Evolutionary conservation across 2,797 vertebrate genomes (phyloP).

Genomic region (Acanthurus leucopareius): DNA sequence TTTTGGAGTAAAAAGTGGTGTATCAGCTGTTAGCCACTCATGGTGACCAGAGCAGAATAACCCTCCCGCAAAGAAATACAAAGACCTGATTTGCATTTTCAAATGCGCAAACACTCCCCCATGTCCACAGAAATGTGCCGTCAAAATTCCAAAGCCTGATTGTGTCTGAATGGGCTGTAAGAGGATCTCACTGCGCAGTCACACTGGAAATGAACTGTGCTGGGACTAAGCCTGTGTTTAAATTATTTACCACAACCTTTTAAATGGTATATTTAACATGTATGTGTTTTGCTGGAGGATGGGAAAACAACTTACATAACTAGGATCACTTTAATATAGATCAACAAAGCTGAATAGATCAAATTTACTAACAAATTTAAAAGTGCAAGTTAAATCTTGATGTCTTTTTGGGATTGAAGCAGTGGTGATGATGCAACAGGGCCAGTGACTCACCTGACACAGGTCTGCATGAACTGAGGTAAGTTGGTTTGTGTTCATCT

Average conservation of each 20-base stretch:
- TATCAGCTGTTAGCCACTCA: too few relatives aligned
- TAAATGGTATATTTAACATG: neutral
- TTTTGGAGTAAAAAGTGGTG: too few relatives aligned
- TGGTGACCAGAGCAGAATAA: too few relatives aligned
- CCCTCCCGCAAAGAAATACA: too few relatives aligned
- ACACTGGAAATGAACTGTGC: neutral
- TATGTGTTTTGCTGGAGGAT: neutral
- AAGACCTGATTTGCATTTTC: too few relatives aligned
- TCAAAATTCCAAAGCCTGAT: too few relatives aligned
- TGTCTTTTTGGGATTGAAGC: neutral
- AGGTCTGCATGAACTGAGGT: constrained; percentile 99
- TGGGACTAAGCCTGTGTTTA: neutral
- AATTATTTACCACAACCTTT: constrained; percentile 25
- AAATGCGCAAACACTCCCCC: too few relatives aligned
- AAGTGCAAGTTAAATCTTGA: neutral
- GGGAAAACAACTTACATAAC: neutral
- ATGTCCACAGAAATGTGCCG: too few relatives aligned
- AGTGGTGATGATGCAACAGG: neutral
- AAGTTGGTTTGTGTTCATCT: constrained; percentile 99
- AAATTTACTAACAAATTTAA: neutral
- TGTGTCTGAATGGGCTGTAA: neutral
- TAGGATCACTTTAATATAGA: neutral
- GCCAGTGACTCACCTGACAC: constrained; percentile 92
- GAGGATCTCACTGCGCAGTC: neutral
- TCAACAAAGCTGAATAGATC: neutral